These are phyloP conservation scores for Drosophila willistoni DNA, from an alignment of 1,140 invertebrate species.

Conservation along the genomic window DNA sequence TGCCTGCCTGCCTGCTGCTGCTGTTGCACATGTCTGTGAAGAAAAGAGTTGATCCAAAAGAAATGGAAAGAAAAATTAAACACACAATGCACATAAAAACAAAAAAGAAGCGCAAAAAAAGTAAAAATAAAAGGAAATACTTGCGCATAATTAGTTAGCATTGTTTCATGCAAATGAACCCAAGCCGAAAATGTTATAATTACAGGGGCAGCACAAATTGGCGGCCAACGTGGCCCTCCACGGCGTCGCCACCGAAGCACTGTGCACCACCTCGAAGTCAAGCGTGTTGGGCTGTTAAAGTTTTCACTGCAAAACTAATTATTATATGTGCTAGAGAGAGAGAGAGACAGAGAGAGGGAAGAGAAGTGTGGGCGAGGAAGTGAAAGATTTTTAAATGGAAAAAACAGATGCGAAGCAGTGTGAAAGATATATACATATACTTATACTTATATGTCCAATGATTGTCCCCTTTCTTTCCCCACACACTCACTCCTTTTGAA, in stretches of 20 bases:
- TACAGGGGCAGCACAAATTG: slow-evolving; percentile 51
- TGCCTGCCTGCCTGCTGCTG: no score
- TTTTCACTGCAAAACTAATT: background rate
- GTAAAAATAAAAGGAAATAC: slow-evolving; percentile 42
- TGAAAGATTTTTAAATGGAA: background rate
- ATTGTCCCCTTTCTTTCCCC: background rate
- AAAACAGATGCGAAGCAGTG: background rate
- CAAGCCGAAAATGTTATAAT: slow-evolving; percentile 51
- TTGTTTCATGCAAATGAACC: slow-evolving; percentile 49
- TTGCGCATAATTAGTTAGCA: slow-evolving; percentile 68
- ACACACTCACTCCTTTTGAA: background rate
- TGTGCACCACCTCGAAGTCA: background rate
- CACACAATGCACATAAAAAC: background rate
- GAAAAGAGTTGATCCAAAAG: slow-evolving; percentile 7
- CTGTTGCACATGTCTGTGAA: slow-evolving; percentile 15
- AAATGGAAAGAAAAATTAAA: background rate
- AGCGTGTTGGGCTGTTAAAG: background rate
- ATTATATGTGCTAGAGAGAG: background rate
- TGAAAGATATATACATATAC: background rate
- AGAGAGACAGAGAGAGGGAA: no score
- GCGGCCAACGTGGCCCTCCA: background rate
- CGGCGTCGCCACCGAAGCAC: no score
- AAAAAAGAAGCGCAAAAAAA: background rate
- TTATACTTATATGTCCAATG: background rate
- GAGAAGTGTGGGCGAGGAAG: background rate